A percentile compares a stretch with the other conserved stretches of the same genome.
These are phyloP conservation scores for Hemithea aestivaria DNA, from an alignment of 2,888 invertebrate genomes.

Conservation along the genomic window DNA sequence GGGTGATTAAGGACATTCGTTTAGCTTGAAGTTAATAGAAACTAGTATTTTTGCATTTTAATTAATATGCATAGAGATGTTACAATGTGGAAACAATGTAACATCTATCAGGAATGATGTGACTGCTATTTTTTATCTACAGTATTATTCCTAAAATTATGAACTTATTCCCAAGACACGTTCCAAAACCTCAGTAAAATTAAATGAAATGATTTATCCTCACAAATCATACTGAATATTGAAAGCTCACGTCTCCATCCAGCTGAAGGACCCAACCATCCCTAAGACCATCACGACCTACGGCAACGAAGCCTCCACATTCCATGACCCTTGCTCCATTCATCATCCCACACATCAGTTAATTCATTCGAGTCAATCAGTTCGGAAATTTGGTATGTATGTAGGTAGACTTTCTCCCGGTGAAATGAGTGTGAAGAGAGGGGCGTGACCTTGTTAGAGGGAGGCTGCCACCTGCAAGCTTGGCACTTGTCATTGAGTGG, in stretches of 20 bases:
- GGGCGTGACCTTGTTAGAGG: slow-evolving; percentile 76
- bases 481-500: slow-evolving; percentile 70
- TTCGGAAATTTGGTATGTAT: slow-evolving; percentile 77
- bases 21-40: too few species aligned
- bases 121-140: too few species aligned
- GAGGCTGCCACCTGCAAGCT: slow-evolving; percentile 72
- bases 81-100: too few species aligned
- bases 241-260: too few species aligned
- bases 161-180: too few species aligned
- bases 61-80: too few species aligned
- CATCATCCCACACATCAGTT: slow-evolving; percentile 46
- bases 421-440: slow-evolving; percentile 65
- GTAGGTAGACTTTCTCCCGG: slow-evolving; percentile 77
- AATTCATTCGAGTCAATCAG: slow-evolving; percentile 64
- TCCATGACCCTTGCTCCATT: slow-evolving; percentile 45
- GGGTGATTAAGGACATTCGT: neutral
- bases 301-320: slow-evolving; percentile 24
- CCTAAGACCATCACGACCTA: slow-evolving; percentile 19
- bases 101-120: too few species aligned
- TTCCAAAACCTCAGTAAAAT: too few species aligned
- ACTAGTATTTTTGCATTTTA: too few species aligned
- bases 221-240: too few species aligned
- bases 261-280: slow-evolving; percentile 1
- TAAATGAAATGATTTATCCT: too few species aligned
- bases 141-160: too few species aligned